Evolutionary conservation across 2,113 vertebrate species (phyloP), one percentile per base, ranked within the genome.

Genomic region (Camelus dromedarius): DNA sequence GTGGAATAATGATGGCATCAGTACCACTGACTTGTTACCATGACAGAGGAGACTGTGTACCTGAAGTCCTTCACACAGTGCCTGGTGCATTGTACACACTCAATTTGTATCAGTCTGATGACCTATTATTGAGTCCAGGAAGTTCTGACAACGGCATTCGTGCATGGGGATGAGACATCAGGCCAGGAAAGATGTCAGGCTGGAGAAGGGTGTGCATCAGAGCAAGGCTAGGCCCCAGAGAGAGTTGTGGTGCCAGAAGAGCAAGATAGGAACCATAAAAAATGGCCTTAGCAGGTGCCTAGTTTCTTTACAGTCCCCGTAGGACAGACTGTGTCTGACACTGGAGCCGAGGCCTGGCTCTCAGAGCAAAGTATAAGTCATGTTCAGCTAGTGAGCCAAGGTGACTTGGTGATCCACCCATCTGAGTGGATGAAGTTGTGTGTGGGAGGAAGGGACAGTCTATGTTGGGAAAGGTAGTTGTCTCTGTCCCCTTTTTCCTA

Each of bases 31-130:
- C 19, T 8, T 77, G 6, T n/a, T 46, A 22, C 13, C 16, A 13
- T 8, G 35, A 30, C 19, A 13, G 26, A 73, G 10, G 30, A 48
- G 24, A 15, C 2, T 2, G 0, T 24, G 8, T 20, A 3, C 15
- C 24, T 75, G 32, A 83, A 42, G 26, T 56, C 58, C 5, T 87
- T 70, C n/a, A 12, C 56, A 56, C 1, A 2, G n/a, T 14, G 20
- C 12, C 12, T 32, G 22, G 24, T 32, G 13, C n/a, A 26, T 13
- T 16, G 22, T 32, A 67, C 8, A 30, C 56, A 75, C 22, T 54
- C 35, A 32, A 18, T 77, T 38, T 42, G 5, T 48, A 24, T 24
- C 10, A 93, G 20, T 52, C 50, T 75, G 75, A 62, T 69, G 28
- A 35, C 28, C 52, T 70, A 30, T 3, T 30, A 28, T 38, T 62